A percentile compares a stretch with the other conserved stretches of the same genome.
These are phyloP conservation scores for Platyura marginata DNA, from an alignment of 1,140 invertebrate species.

Conservation along the genomic window DNA sequence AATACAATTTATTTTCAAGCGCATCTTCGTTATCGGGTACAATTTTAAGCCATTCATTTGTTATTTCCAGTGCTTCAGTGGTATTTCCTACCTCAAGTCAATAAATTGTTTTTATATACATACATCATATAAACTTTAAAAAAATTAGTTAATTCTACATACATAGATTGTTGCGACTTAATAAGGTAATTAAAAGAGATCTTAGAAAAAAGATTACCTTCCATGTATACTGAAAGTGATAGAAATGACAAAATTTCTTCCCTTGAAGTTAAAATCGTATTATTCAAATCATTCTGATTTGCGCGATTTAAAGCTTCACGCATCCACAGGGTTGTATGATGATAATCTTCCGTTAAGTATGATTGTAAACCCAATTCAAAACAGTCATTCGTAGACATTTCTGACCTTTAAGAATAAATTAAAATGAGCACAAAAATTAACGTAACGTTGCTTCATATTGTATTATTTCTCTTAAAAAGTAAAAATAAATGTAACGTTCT, in stretches of 20 bases:
- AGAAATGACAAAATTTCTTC: constrained; percentile 89
- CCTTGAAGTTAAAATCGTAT: constrained; percentile 34
- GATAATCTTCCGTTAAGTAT: constrained; percentile 86
- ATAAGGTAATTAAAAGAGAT: too few relatives aligned
- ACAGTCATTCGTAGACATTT: constrained; percentile 75
- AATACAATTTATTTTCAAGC: constrained; percentile 68
- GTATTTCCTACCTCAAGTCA: constrained; percentile 80
- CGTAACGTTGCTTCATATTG: too few relatives aligned
- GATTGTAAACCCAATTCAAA: constrained; percentile 88
- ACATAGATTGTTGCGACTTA: too few relatives aligned
- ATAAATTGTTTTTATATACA: too few relatives aligned
- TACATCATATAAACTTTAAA: too few relatives aligned
- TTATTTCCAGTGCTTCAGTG: constrained; percentile 69
- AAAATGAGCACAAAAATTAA: too few relatives aligned
- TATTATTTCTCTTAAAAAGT: too few relatives aligned
- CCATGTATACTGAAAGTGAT: constrained; percentile 85
- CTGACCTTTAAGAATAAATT: constrained; percentile 24
- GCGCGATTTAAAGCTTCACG: constrained; percentile 59
- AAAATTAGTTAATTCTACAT: too few relatives aligned
- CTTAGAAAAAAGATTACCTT: too few relatives aligned
- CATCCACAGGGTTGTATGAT: constrained; percentile 93
- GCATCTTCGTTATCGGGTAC: constrained; percentile 70
- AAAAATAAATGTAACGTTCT: too few relatives aligned
- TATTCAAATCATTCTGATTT: constrained; percentile 44
- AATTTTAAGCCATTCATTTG: constrained; percentile 69